Evolutionary conservation across 1,140 invertebrate species (phyloP).

Genomic region (Drosophila teissieri): DNA sequence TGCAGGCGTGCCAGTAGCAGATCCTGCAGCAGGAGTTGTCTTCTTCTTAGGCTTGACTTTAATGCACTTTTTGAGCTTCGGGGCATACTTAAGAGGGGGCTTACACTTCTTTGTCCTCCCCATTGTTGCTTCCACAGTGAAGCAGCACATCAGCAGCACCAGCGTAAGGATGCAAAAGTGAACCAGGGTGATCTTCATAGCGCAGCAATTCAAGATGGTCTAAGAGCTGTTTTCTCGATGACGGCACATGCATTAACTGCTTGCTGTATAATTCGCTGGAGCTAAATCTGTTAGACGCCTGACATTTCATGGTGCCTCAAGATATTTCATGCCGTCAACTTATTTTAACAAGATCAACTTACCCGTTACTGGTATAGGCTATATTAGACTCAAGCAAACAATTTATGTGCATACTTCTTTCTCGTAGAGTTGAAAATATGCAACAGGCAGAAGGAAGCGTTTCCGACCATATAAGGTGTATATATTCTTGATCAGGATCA

Average conservation of each 20-base stretch:
- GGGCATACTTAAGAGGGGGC: background rate
- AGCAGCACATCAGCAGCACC: slow-evolving; percentile 10
- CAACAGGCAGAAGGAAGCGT: no score
- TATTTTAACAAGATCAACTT: no score
- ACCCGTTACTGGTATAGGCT: no score
- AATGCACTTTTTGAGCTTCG: background rate
- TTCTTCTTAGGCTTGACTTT: background rate
- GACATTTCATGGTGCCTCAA: slow-evolving; percentile 6
- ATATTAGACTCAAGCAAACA: no score
- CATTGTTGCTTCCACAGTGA: background rate
- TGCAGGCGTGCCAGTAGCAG: background rate
- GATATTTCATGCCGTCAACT: background rate
- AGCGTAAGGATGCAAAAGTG: background rate
- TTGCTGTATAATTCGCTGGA: background rate
- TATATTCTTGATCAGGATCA: no score
- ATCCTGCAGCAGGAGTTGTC: background rate
- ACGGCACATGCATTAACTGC: background rate
- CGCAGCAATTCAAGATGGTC: background rate
- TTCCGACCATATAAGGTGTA: no score
- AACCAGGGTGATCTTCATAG: slow-evolving; percentile 15
- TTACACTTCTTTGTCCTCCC: background rate
- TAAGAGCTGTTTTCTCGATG: background rate
- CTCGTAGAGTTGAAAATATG: no score
- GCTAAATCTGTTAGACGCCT: slow-evolving; percentile 7
- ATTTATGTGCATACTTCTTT: no score